phyloP scores from a whole-genome alignment of 2,797 vertebrate genomes.

The Microctenopoma steveboyesi region DNA sequence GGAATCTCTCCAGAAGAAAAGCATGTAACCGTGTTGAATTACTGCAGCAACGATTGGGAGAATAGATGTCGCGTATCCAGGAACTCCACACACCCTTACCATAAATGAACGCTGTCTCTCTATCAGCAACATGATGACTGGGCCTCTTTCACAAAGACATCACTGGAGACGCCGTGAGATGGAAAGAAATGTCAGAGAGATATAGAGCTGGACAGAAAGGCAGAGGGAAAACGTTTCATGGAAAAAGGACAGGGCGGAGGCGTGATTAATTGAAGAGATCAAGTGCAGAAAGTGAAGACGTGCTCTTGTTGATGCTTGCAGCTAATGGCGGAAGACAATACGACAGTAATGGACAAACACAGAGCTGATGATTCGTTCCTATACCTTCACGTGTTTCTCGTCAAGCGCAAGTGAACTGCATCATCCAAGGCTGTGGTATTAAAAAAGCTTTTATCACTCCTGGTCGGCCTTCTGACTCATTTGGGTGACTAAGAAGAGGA shows the following conservation, averaged over 20 bases:
- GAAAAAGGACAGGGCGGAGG: constrained; percentile 54
- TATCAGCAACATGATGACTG: constrained; percentile 33
- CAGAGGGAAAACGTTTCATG: constrained; percentile 62
- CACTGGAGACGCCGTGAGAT: constrained; percentile 54
- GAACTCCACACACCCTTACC: constrained; percentile 43
- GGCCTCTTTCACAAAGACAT: constrained; percentile 46
- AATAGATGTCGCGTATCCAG: constrained; percentile 16
- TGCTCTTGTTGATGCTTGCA: constrained; percentile 61
- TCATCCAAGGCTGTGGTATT: constrained; percentile 38
- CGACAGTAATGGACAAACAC: constrained; percentile 71
- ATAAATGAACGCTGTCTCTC: constrained; percentile 41
- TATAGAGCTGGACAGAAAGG: constrained; percentile 27
- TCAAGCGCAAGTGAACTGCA: constrained; percentile 49
- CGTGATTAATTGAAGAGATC: constrained; percentile 71
- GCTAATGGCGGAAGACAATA: constrained; percentile 73
- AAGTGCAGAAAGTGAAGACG: constrained; percentile 64
- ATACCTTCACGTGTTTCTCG: constrained; percentile 63
- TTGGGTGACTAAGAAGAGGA: constrained; percentile 48
- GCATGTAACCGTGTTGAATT: constrained; percentile 5
- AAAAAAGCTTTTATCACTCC: constrained; percentile 32
- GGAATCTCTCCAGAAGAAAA: constrained; percentile 5
- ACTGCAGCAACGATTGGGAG: constrained; percentile 1
- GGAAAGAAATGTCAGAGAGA: constrained; percentile 43
- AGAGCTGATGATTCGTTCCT: constrained; percentile 54
- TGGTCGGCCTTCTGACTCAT: constrained; percentile 42